Evolutionary conservation across 2,888 invertebrate species (phyloP).

Genomic region (Sphaeridia pumilis): DNA sequence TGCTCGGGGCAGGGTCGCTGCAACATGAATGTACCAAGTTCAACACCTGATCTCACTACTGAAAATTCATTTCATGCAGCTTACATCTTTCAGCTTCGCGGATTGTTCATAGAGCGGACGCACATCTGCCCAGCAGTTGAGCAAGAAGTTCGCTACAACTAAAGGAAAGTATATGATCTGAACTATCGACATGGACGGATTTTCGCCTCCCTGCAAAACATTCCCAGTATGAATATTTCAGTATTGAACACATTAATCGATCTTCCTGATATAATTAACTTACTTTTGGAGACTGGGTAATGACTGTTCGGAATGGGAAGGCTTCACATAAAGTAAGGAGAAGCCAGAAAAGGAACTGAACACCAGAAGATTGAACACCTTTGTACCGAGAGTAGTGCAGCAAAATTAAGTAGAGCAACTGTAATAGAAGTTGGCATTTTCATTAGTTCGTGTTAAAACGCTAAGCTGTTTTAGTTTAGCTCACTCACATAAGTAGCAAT

Average conservation of each 20-base stretch:
- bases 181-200: slow-evolving; percentile 49
- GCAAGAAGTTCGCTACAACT: slow-evolving; percentile 54
- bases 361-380: slow-evolving; percentile 80
- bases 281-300: background rate
- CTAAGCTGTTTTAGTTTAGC: background rate
- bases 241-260: background rate
- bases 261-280: background rate
- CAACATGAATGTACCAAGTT: slow-evolving; percentile 34
- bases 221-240: background rate
- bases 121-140: slow-evolving; percentile 70
- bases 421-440: background rate
- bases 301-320: slow-evolving; percentile 55
- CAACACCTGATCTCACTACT: background rate
- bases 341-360: slow-evolving; percentile 84
- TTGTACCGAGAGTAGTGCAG: slow-evolving; percentile 66
- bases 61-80: slow-evolving; percentile 24
- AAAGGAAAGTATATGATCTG: slow-evolving; percentile 69
- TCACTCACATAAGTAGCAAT: slow-evolving; percentile 23
- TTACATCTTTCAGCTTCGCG: slow-evolving; percentile 48
- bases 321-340: slow-evolving; percentile 58
- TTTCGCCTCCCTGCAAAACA: slow-evolving; percentile 9
- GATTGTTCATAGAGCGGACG: slow-evolving; percentile 35
- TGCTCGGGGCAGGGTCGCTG: slow-evolving; percentile 81
- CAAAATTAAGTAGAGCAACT: slow-evolving; percentile 46
- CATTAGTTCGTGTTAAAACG: background rate